Percentiles rank a stretch among this genome's conserved stretches.
phyloP scores from a whole-genome alignment of 1,140 invertebrate species.

The Cydia pomonella region DNA sequence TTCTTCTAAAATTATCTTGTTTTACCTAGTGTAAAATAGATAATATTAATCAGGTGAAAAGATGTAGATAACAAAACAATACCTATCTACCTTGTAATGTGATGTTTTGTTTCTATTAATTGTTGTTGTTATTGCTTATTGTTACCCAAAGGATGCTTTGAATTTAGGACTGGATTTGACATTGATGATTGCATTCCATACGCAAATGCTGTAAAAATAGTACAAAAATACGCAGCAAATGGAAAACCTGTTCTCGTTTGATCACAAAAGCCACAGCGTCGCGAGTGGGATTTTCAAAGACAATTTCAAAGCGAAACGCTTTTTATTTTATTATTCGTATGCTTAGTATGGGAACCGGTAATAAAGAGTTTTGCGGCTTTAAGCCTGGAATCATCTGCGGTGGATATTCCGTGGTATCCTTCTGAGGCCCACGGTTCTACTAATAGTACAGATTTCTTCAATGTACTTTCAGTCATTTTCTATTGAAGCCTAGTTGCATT shows the following conservation, averaged over 20 bases:
- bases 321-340: slow-evolving; percentile 35
- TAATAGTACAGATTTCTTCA: too few relatives aligned
- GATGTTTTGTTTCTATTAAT: neutral
- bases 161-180: neutral
- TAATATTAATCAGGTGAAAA: too few relatives aligned
- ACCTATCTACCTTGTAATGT: too few relatives aligned
- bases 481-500: too few relatives aligned
- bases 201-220: neutral
- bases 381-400: slow-evolving; percentile 4
- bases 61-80: neutral
- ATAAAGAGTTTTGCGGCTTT: slow-evolving; percentile 38
- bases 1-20: too few relatives aligned
- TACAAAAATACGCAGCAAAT: neutral
- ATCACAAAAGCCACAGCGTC: slow-evolving; percentile 32
- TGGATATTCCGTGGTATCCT: neutral
- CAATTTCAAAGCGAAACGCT: slow-evolving; percentile 33
- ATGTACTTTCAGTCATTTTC: too few relatives aligned
- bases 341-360: slow-evolving; percentile 40
- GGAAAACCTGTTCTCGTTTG: slow-evolving; percentile 33
- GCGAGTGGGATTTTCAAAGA: slow-evolving; percentile 31
- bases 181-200: neutral
- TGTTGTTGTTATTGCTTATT: neutral
- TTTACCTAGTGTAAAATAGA: too few relatives aligned
- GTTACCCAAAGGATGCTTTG: neutral
- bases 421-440: too few relatives aligned